Evolutionary conservation across 2,888 invertebrate species (phyloP).

Genomic region (Invenusta paracnida): DNA sequence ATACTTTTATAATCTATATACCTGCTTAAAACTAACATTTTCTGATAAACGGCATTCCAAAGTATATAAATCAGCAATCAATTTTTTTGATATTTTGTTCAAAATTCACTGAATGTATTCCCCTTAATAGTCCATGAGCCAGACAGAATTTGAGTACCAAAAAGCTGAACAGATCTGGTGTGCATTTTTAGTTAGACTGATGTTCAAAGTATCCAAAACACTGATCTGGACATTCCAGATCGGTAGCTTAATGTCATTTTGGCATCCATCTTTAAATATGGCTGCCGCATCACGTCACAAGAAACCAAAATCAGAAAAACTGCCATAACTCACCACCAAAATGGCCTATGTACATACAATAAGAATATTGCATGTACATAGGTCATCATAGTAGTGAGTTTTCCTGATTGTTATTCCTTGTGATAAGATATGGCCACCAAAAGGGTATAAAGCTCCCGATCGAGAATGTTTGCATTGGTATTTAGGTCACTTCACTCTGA

Average conservation of each 20-base stretch:
- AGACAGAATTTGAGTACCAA: not conserved
- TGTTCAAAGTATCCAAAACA: not conserved
- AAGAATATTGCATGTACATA: not conserved
- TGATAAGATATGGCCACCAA: not conserved
- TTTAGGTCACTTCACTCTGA: not conserved
- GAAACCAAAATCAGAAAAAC: not conserved
- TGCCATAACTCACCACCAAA: not conserved
- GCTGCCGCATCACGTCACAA: not conserved
- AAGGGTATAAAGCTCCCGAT: not conserved
- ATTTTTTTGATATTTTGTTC: not conserved
- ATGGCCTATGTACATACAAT: not conserved
- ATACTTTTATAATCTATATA: constrained; percentile 11
- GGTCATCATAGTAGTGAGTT: not conserved
- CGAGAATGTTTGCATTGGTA: not conserved
- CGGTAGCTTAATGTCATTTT: not conserved
- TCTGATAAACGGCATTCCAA: constrained; percentile 16
- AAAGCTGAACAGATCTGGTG: not conserved
- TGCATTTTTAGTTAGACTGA: not conserved
- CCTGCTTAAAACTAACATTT: constrained; percentile 10
- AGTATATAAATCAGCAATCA: not conserved
- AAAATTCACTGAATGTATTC: no score
- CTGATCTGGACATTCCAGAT: not conserved
- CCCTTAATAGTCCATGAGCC: no score
- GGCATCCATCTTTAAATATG: not conserved
- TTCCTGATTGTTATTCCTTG: not conserved